Evolutionary conservation across 2,797 vertebrate species (phyloP).

Genomic region (Apogon hyalosoma): DNA sequence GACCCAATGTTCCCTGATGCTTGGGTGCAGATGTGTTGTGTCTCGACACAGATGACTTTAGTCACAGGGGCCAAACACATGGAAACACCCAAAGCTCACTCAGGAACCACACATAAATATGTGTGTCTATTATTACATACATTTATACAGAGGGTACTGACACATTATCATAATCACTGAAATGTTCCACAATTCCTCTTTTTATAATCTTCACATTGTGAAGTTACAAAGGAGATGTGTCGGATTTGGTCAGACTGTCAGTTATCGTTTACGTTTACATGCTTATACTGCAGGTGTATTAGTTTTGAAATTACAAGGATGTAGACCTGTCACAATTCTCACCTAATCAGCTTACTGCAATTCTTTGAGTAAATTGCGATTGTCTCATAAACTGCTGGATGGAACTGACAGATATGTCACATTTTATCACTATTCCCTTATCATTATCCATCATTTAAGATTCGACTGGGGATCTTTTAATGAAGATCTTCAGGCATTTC

Average conservation of each 20-base stretch:
- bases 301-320: too few species aligned
- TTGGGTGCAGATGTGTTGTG: constrained; percentile 62
- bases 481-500: too few species aligned
- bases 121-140: not conserved
- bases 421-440: too few species aligned
- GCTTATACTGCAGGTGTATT: not conserved
- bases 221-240: not conserved
- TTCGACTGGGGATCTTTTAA: too few species aligned
- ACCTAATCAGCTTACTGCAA: too few species aligned
- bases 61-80: constrained; percentile 30
- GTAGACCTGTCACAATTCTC: too few species aligned
- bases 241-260: not conserved
- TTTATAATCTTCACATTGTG: not conserved
- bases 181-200: not conserved
- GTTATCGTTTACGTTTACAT: too few species aligned
- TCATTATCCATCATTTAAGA: too few species aligned
- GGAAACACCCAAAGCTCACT: constrained; percentile 13
- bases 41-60: constrained; percentile 34
- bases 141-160: not conserved
- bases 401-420: too few species aligned
- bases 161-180: not conserved
- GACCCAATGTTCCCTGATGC: constrained; percentile 59
- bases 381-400: too few species aligned
- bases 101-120: constrained; percentile 17
- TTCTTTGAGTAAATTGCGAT: too few species aligned